phyloP scores from a whole-genome alignment of 2,113 vertebrate species.

The Corythornis vintsioides region DNA sequence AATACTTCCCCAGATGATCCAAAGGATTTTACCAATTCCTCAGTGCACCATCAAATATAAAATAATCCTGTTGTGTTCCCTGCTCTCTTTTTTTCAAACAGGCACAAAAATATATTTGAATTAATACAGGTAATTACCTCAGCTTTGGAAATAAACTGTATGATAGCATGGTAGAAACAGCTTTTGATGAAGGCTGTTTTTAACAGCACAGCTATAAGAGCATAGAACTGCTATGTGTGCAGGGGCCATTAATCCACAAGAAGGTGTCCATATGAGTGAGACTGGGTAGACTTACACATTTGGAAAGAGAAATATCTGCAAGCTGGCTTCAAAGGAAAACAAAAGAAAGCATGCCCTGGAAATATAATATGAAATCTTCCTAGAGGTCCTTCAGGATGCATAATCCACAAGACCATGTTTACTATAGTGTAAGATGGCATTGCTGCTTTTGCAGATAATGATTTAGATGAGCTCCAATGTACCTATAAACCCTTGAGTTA shows the following conservation, averaged over 20 bases:
- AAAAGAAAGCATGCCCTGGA: not conserved
- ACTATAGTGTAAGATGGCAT: not conserved
- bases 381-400: not conserved
- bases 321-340: not conserved
- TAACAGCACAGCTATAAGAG: not conserved
- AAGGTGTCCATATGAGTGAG: not conserved
- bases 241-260: not conserved
- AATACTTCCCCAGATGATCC: not conserved
- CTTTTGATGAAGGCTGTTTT: not conserved
- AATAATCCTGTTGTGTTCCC: not conserved
- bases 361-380: not conserved
- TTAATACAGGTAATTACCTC: not conserved
- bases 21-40: not conserved
- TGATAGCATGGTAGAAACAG: not conserved
- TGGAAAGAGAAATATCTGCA: not conserved
- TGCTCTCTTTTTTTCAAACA: not conserved
- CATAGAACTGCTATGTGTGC: not conserved
- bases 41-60: not conserved
- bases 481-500: constrained; percentile 19
- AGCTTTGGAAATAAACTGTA: not conserved
- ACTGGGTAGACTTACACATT: not conserved
- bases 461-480: constrained; percentile 24
- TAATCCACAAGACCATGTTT: not conserved
- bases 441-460: not conserved
- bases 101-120: not conserved